A percentile compares a stretch with the other conserved stretches of the same genome.
phyloP scores from a whole-genome alignment of 2,113 vertebrate species.

The Anolis carolinensis region DNA sequence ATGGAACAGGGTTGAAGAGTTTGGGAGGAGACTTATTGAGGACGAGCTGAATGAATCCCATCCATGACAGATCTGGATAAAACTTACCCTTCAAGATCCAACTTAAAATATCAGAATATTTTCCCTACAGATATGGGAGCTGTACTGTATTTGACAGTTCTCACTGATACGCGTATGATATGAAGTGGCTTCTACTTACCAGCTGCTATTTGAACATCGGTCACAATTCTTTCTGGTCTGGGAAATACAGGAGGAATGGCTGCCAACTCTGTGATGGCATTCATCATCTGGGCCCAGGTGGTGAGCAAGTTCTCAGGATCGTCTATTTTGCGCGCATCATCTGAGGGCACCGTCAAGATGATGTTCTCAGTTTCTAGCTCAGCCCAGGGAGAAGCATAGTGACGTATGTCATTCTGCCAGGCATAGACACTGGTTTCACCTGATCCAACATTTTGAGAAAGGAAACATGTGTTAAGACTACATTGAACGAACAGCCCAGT shows the following conservation, averaged over 20 bases:
- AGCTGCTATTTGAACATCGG: conserved; percentile 82
- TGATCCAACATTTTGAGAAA: conserved; percentile 26
- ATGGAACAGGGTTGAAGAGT: too few species aligned
- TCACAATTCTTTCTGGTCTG: conserved; percentile 83
- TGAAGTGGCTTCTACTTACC: conserved; percentile 64
- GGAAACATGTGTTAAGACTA: neutral
- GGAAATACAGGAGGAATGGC: conserved; percentile 73
- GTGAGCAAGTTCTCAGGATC: conserved; percentile 74
- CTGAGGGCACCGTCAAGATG: conserved; percentile 79
- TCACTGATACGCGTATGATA: neutral
- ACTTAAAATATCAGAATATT: too few species aligned
- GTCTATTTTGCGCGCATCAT: conserved; percentile 63
- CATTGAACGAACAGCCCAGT: too few species aligned
- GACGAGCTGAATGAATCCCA: too few species aligned
- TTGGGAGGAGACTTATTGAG: too few species aligned
- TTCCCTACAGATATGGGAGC: too few species aligned
- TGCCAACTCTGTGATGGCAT: conserved; percentile 76
- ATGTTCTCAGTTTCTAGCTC: conserved; percentile 84
- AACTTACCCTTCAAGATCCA: too few species aligned
- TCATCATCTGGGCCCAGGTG: conserved; percentile 80
- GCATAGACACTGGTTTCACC: conserved; percentile 69
- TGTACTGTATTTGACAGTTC: neutral
- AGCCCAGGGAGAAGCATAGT: conserved; percentile 78
- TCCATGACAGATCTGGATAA: too few species aligned
- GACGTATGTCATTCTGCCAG: conserved; percentile 69